Percentiles rank a stretch among this genome's conserved stretches.
phyloP scores from a whole-genome alignment of 2,113 vertebrate species.

The Crotalus tigris region DNA sequence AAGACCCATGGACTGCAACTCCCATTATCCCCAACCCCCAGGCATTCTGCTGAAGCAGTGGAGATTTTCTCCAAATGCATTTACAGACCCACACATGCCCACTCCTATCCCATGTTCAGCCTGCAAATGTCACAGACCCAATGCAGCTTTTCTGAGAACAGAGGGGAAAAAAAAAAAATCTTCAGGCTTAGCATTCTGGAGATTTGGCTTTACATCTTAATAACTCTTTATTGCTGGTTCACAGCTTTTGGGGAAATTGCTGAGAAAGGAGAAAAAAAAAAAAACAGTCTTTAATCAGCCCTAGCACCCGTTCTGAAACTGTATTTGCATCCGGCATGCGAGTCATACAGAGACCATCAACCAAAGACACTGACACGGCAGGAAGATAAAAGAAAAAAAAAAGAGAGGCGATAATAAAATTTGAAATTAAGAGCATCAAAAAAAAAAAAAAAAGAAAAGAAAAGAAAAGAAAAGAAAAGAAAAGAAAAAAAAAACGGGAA shows the following conservation, averaged over 20 bases:
- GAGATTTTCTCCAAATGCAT: neutral
- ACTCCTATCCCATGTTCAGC: neutral
- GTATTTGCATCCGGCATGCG: neutral
- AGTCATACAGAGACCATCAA: neutral
- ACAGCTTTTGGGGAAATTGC: neutral
- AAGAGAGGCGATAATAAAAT: neutral
- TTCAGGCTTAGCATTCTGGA: neutral
- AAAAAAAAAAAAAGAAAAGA: neutral
- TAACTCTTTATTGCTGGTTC: neutral
- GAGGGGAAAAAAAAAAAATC: neutral
- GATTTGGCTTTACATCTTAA: neutral
- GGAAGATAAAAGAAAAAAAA: neutral
- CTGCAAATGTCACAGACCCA: neutral
- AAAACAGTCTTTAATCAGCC: neutral
- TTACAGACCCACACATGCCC: neutral
- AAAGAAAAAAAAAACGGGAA: neutral
- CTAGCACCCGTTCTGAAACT: neutral
- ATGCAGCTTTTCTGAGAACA: neutral
- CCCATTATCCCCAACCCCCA: neutral
- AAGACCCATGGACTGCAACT: neutral
- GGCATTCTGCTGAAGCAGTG: neutral
- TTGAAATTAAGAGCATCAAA: neutral
- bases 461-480: neutral
- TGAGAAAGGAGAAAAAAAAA: neutral
- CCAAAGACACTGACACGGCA: neutral